Evolutionary conservation across 2,888 invertebrate genomes (phyloP).

Genomic region (Cephus spinipes): DNA sequence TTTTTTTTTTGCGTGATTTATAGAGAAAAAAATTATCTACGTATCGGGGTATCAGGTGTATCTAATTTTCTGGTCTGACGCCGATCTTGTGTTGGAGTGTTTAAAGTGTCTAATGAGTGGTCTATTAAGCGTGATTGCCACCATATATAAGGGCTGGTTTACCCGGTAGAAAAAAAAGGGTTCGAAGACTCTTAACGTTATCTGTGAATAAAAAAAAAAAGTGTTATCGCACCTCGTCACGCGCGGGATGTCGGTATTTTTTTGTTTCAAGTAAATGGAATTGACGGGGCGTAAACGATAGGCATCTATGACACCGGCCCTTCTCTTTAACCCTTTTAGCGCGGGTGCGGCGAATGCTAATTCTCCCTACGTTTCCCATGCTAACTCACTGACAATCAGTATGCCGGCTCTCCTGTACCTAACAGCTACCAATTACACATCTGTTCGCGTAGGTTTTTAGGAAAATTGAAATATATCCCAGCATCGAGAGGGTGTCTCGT

Average conservation of each 20-base stretch:
- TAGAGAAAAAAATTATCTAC: slow-evolving; percentile 10
- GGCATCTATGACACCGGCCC: slow-evolving; percentile 16
- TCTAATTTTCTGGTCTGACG: not conserved
- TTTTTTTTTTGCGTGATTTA: slow-evolving; percentile 27
- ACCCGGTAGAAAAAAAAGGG: slow-evolving; percentile 11
- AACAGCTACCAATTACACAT: slow-evolving; percentile 6
- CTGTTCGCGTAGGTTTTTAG: not conserved
- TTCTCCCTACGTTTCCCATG: slow-evolving; percentile 9
- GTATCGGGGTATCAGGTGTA: slow-evolving; percentile 14
- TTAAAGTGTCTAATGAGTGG: slow-evolving; percentile 18
- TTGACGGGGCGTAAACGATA: slow-evolving; percentile 26
- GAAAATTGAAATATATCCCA: not conserved
- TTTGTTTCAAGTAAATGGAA: slow-evolving; percentile 19
- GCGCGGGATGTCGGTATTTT: slow-evolving; percentile 20
- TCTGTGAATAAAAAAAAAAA: slow-evolving; percentile 17
- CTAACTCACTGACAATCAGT: not conserved
- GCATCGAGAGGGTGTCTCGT: not conserved
- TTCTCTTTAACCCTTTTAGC: slow-evolving; percentile 20
- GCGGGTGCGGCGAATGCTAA: slow-evolving; percentile 14
- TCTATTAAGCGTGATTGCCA: slow-evolving; percentile 20
- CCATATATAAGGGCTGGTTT: slow-evolving; percentile 12
- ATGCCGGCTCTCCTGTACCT: not conserved
- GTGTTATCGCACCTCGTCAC: slow-evolving; percentile 12
- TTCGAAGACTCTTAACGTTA: slow-evolving; percentile 19
- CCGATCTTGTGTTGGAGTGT: slow-evolving; percentile 4